These are phyloP conservation scores for Tetraodon nigroviridis DNA, from an alignment of 2,113 vertebrate genomes.

Conservation along the genomic window DNA sequence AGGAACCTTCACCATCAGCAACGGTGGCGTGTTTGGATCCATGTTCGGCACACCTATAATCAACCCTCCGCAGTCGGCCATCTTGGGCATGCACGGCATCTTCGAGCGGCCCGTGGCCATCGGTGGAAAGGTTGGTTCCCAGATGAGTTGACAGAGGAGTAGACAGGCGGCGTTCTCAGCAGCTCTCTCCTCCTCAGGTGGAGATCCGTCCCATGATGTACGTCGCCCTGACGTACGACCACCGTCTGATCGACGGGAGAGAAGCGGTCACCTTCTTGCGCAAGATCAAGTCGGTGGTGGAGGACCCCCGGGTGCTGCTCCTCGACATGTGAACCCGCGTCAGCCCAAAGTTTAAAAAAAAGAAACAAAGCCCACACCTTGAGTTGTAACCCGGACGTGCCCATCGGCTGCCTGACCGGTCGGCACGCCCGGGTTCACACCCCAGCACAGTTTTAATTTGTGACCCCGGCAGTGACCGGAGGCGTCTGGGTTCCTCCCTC, in stretches of 20 bases:
- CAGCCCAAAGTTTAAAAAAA: constrained; percentile 31
- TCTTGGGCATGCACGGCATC: constrained; percentile 97
- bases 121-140: constrained; percentile 85
- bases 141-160: background rate
- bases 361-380: too few relatives aligned
- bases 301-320: constrained; percentile 93
- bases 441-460: constrained; percentile 22
- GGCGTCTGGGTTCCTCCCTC: constrained; percentile 32
- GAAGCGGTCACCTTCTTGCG: constrained; percentile 97
- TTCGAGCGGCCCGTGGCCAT: constrained; percentile 91
- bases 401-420: too few relatives aligned
- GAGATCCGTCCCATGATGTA: constrained; percentile 99
- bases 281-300: constrained; percentile 96
- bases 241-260: constrained; percentile 95
- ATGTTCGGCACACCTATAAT: constrained; percentile 97
- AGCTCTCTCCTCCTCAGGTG: constrained; percentile 69
- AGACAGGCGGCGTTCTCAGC: background rate
- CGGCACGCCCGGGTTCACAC: background rate
- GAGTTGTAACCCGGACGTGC: too few relatives aligned
- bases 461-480: constrained; percentile 34
- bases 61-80: constrained; percentile 97
- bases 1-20: constrained; percentile 98
- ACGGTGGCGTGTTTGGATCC: constrained; percentile 95
- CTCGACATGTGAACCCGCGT: constrained; percentile 83
- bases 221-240: constrained; percentile 94